Evolutionary conservation across 2,797 vertebrate species (phyloP), one percentile per base, ranked within the genome.

Genomic region (Paramormyrops hopkinsi): DNA sequence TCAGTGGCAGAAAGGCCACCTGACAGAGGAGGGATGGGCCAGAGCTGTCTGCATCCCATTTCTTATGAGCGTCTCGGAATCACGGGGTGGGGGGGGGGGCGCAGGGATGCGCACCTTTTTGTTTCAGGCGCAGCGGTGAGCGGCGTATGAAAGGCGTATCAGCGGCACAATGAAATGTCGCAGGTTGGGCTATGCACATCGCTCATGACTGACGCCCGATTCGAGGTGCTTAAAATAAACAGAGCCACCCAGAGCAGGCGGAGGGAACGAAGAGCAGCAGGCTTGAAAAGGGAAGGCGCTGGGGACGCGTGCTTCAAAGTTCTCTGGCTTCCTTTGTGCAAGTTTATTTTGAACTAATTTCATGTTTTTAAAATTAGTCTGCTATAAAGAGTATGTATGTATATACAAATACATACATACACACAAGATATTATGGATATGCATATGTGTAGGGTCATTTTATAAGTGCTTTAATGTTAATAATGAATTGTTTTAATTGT

Each of bases 271-370:
- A 93, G 94, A 94, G 94, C 95, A 93, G 91, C 7, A 88, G 88
- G 93, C 93, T 93, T 93, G 93, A 94, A 95, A 93, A 94, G 93
- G 91, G 93, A 90, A 91, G 44, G 91, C 94, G 94, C 94, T 91
- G 89, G 94, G 94, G 94, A 95, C 94, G 92, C 93, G 92, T 93
- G 92, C 93, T 92, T 93, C 93, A 92, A 92, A 94, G 94, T 94
- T 93, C 93, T 91, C 92, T 90, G 92, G 91, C 91, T 94, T 95
- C 94, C 94, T 95, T 94, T 94, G 94, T 93, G 92, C 93, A 91
- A 93, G 91, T 94, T 93, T 93, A 94, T 94, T 96, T 95, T 95
- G 94, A 96, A 95, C 95, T 95, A 90, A 92, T 94, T 93, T 94
- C 95, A 94, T 94, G 94, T 94, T 95, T 65, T 65, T 44, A 85